Evolutionary conservation across 2,888 invertebrate genomes (phyloP), one percentile per base, ranked within the genome.

Genomic region (Mesochorus sp.): DNA sequence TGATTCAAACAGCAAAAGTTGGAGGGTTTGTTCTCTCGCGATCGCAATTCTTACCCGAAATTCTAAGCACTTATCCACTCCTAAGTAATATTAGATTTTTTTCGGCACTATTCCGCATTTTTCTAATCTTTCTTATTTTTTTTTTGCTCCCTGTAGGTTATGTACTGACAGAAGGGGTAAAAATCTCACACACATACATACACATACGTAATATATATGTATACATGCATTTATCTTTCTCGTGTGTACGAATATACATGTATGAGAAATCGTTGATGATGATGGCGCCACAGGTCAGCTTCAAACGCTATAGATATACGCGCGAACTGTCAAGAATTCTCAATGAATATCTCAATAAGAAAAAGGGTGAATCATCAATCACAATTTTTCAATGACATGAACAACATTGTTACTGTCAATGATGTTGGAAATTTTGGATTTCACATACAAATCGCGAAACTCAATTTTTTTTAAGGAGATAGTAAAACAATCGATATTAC

Each of bases 111-210:
- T 71, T 31, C 24, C 12, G 24, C 74, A 74, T 75, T 61, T 71
- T 47, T 26, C 53, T 28, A 34, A 66, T 64, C 37, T 74, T 70
- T 64, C 24, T 21, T n/a, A n/a, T n/a, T n/a, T n/a, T 44, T 53
- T 31, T 53, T 59, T 64, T 14, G 12, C 24, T 28, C 68, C 44
- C 17, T n/a, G n/a, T 34, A 79, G 78, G 78, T 79, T 79, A 79
- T 79, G 78, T 75, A 74, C 66, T 37, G 70, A 72, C 24, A 17
- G 53, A 44, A 10, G 55, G 55, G 44, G 28, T 5, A 51, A 51
- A 44, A 44, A 17, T n/a, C n/a, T n/a, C n/a, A n/a, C n/a, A n/a
- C n/a, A n/a, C n/a, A n/a, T n/a, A n/a, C n/a, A n/a, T 37, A 51
- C 17, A 28, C 14, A 66, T 39, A 70, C 57, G 53, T 44, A 44